Percentiles rank a stretch among this genome's conserved stretches.
These are phyloP conservation scores for Clusia tigrina DNA, from an alignment of 2,888 invertebrate species.

Conservation along the genomic window DNA sequence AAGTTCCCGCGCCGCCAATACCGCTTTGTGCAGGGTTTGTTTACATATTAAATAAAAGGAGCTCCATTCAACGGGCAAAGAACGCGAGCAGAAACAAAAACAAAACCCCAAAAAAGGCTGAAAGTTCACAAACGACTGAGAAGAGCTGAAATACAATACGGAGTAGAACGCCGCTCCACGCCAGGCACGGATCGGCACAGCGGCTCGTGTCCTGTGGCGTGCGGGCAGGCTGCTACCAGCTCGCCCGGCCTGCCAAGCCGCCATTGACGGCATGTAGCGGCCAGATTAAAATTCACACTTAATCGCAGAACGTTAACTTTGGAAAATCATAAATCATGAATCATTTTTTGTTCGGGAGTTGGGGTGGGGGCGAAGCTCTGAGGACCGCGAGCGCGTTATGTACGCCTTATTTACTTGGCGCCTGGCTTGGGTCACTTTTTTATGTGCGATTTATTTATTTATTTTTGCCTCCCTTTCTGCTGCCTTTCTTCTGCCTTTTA, in stretches of 20 bases:
- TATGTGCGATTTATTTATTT: background rate
- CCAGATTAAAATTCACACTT: conserved; percentile 10
- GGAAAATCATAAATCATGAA: conserved; percentile 5
- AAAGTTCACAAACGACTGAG: background rate
- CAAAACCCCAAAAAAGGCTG: conserved; percentile 1
- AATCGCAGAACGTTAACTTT: background rate
- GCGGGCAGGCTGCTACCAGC: too few relatives aligned
- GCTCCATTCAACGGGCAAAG: background rate
- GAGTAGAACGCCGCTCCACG: background rate
- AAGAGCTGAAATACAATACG: background rate
- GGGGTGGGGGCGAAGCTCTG: background rate
- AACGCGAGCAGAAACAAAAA: conserved; percentile 5
- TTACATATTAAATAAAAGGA: conserved; percentile 24
- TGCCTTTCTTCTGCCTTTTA: background rate
- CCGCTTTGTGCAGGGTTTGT: background rate
- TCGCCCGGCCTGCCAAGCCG: too few relatives aligned
- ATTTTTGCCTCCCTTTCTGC: background rate
- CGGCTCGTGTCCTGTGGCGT: too few relatives aligned
- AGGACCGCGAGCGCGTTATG: background rate
- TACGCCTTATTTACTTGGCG: background rate
- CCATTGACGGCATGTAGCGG: too few relatives aligned
- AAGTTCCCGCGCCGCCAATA: too few relatives aligned
- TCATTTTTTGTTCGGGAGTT: too few relatives aligned
- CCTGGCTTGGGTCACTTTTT: background rate
- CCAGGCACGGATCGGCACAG: too few relatives aligned